Conservation (phyloP, 2,113 vertebrate species). For the Hepsetus odoe region DNA sequence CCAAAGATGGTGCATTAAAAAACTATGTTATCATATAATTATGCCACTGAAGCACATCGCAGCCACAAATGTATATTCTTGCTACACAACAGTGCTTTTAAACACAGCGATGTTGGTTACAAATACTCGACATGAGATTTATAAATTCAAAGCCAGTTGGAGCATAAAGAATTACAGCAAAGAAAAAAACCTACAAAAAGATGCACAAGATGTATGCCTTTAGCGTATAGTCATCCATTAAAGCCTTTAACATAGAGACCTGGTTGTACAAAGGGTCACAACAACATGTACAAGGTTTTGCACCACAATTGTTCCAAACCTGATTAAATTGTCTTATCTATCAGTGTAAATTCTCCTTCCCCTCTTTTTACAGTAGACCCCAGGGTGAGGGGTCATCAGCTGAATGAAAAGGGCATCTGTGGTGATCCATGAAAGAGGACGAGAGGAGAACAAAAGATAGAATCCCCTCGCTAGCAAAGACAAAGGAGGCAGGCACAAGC, state of each 20-base stretch:
- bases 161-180: neutral
- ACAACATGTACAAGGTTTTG: conserved; percentile 5
- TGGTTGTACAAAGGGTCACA: neutral
- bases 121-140: neutral
- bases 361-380: conserved; percentile 73
- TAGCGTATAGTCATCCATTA: neutral
- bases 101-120: neutral
- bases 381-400: conserved; percentile 69
- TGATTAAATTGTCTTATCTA: conserved; percentile 49
- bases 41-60: neutral
- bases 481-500: conserved; percentile 82
- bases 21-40: neutral
- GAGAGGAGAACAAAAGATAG: conserved; percentile 74
- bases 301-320: conserved; percentile 21
- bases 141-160: neutral
- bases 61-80: neutral
- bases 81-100: neutral
- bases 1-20: conserved; percentile 1
- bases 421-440: conserved; percentile 89
- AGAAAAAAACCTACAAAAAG: neutral
- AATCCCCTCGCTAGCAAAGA: conserved; percentile 80
- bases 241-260: neutral
- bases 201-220: neutral
- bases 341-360: conserved; percentile 36
- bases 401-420: conserved; percentile 93